Conservation (phyloP, 2,797 vertebrate species). For the Gymnothorax reevesii region DNA sequence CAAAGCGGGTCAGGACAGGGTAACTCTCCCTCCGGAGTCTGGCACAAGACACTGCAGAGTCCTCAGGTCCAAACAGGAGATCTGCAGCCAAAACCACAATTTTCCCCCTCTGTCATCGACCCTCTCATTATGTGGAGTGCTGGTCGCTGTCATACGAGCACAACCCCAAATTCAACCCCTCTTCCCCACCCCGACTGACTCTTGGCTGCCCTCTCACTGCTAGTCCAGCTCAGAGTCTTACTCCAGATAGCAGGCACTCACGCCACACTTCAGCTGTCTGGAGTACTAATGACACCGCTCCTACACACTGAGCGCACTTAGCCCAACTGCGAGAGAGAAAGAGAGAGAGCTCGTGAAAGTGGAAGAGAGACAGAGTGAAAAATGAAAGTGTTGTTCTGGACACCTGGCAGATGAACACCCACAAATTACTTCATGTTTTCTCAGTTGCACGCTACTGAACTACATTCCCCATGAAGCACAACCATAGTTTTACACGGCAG, state of each 20-base stretch:
- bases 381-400: neutral
- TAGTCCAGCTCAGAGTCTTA: neutral
- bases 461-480: neutral
- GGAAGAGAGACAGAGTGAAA: neutral
- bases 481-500: neutral
- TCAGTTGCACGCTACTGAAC: neutral
- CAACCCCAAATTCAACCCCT: neutral
- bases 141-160: neutral
- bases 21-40: neutral
- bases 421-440: neutral
- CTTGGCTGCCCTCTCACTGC: neutral
- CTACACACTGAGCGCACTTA: slow-evolving; percentile 42
- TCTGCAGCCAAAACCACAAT: neutral
- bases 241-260: neutral
- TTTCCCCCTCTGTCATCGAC: neutral
- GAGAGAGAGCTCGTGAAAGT: slow-evolving; percentile 41
- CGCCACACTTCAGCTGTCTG: neutral
- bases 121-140: slow-evolving; percentile 1
- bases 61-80: neutral
- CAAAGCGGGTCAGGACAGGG: neutral
- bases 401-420: neutral
- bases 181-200: neutral
- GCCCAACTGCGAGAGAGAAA: slow-evolving; percentile 24
- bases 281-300: neutral
- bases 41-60: neutral